A percentile compares a stretch with the other conserved stretches of the same genome.
phyloP scores from a whole-genome alignment of 1,140 invertebrate genomes.

The Araneus ventricosus region DNA sequence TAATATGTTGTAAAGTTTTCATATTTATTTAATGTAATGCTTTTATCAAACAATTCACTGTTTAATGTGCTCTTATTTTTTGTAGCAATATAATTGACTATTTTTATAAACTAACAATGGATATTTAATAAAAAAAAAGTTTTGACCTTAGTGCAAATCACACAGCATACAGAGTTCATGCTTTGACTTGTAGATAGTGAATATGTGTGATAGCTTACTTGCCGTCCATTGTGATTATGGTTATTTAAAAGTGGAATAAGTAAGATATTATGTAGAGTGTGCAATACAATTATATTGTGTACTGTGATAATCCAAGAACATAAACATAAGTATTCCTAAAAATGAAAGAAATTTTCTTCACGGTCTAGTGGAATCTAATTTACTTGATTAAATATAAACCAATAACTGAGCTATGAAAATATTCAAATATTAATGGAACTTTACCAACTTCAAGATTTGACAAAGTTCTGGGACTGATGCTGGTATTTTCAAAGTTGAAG shows the following conservation, averaged over 20 bases:
- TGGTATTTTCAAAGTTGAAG: too few relatives aligned
- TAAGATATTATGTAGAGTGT: background rate
- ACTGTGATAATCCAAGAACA: background rate
- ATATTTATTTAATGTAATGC: background rate
- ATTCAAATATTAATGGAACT: too few relatives aligned
- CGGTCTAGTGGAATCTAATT: too few relatives aligned
- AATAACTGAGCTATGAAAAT: too few relatives aligned
- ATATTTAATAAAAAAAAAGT: background rate
- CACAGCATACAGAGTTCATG: background rate
- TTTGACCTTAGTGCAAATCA: background rate
- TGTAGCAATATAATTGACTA: background rate
- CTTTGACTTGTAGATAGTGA: background rate
- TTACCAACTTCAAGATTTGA: too few relatives aligned
- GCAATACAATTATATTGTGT: background rate
- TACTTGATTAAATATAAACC: too few relatives aligned
- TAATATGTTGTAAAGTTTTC: background rate
- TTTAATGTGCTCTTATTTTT: background rate
- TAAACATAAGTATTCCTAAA: background rate
- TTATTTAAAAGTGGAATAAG: background rate
- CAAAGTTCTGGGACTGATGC: too few relatives aligned
- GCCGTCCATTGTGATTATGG: background rate
- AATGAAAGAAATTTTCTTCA: too few relatives aligned
- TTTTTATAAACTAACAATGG: background rate
- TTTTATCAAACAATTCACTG: background rate
- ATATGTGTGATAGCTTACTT: background rate